Base-by-base conservation (phyloP, 2,113 vertebrate species). In the Oreochromis niloticus region DNA sequence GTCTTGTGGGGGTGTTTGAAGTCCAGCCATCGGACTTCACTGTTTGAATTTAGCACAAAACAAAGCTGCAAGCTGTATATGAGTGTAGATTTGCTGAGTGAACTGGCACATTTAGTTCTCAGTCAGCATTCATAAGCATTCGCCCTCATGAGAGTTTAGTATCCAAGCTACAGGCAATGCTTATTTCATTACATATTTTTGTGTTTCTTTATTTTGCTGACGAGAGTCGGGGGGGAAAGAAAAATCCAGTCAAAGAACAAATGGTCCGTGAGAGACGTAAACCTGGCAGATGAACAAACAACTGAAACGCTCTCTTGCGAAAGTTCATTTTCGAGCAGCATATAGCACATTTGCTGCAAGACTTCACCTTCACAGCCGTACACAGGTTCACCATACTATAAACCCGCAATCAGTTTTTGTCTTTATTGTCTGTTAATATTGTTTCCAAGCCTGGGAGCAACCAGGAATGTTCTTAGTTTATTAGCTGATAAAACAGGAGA, bases 341-440 rank as follows among this genome's bases (percentile, higher is more conserved):
- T 2, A 82, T 94, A 36, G 32, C 2, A 63, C 59, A 36, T 63
- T 93, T 95, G 96, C 96, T 90, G 88, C 52, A n/a, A 63, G 17
- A 59, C 61, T 39, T 68, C 34, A 55, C 85, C 54, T n/a, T 50
- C 14, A 75, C 27, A 17, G 85, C 32, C 10, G 5, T 36, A 12
- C 32, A 30, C 24, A 79, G 46, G 43, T 9, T 73, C 22, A 32
- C 0, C 36, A 63, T 54, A 54, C 55, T 55, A 84, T 50, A 78
- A 87, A 61, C 87, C 63, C 50, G 43, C 43, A 34, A 84, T 48
- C 24, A 79, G 54, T 79, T 41, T 34, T 68, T 52, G 52, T 73
- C 54, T 71, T 39, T 61, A 9, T 50, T 27, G 32, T 11, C 41
- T 48, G 24, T 7, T 75, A 78, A 78, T 52, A n/a, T 12, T 12